phyloP scores from a whole-genome alignment of 2,888 invertebrate genomes.

The Leucoptera coffeella region DNA sequence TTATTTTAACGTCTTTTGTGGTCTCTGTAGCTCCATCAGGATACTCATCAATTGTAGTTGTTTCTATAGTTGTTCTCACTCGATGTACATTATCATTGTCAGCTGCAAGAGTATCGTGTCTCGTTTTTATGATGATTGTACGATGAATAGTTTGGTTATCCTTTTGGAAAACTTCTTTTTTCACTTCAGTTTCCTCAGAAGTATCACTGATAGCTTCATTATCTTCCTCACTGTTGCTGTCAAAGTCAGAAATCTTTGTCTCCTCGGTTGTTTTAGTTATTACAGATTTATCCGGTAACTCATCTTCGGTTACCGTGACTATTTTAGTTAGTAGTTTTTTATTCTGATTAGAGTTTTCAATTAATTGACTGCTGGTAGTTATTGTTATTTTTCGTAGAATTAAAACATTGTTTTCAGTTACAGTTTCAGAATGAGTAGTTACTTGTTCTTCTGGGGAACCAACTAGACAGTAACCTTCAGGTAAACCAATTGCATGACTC shows the following conservation, averaged over 20 bases:
- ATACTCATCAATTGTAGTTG: conserved; percentile 35
- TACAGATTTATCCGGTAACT: conserved; percentile 16
- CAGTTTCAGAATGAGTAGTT: conserved; percentile 5
- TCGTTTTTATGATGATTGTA: conserved; percentile 38
- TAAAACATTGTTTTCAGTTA: conserved; percentile 7
- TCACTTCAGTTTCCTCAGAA: conserved; percentile 9
- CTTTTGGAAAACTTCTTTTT: too few relatives aligned
- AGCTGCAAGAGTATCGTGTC: conserved; percentile 40
- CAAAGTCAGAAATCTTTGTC: conserved; percentile 23
- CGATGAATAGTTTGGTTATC: conserved; percentile 27
- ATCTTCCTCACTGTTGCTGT: conserved; percentile 32
- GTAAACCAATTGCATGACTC: conserved; percentile 10
- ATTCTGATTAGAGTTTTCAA: too few relatives aligned
- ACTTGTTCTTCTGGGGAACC: too few relatives aligned
- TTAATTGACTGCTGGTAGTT: conserved; percentile 8
- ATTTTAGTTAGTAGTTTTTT: conserved; percentile 7
- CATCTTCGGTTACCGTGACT: conserved; percentile 11
- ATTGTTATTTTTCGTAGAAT: conserved; percentile 9
- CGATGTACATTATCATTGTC: conserved; percentile 47
- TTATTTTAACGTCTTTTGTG: conserved; percentile 46
- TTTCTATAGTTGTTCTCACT: conserved; percentile 52
- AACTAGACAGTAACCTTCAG: too few relatives aligned
- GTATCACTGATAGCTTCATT: conserved; percentile 26
- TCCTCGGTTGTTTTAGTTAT: conserved; percentile 17
- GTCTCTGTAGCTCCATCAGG: conserved; percentile 52